Base-by-base conservation (phyloP, 2,797 vertebrate genomes). In the Argya squamiceps region DNA sequence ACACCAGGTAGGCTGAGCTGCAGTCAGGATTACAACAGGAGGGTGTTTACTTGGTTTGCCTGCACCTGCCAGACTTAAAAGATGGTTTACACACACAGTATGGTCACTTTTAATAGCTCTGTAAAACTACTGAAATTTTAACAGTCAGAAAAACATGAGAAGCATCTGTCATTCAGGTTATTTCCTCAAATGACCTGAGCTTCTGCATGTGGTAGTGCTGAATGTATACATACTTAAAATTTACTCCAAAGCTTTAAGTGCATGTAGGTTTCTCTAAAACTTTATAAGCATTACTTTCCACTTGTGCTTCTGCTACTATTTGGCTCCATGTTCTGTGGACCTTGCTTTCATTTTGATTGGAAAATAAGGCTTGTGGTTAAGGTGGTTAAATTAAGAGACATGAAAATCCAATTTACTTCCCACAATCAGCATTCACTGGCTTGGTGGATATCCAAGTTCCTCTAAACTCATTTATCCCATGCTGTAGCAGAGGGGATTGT, bases 401-500 rank as follows among this genome's bases (percentile, higher is more conserved):
- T 13, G 24, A 83, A 68, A 79, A 6, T 3, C 1, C 5, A 7
- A 0, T 58, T 60, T 49, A 58, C 64, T 47, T n/a, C 39, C 39
- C 46, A 53, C 8, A 15, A 21, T 53, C 23, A 49, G 14, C 24
- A 37, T 4, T 4, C 9, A 19, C 21, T 74, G 5, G 8, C 15
- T 50, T 60, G 26, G 3, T 22, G 49, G 3, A 8, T 44, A 39
- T 56, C 27, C n/a, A 34, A 26, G 12, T 20, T 34, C 47, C 17
- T 74, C 32, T 56, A 15, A 68, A 76, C 9, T 64, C 3, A 7
- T 76, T 56, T 64, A 37, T 47, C 15, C 21, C 62, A 2, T 30
- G 13, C 2, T 53, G 30, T 23, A n/a, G 11, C 7, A 0, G 23
- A 26, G 2, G 4, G 7, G 13, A 37, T 37, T 69, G 21, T 73